Conservation (phyloP, 2,113 vertebrate genomes). For the Cnemophilus loriae region DNA sequence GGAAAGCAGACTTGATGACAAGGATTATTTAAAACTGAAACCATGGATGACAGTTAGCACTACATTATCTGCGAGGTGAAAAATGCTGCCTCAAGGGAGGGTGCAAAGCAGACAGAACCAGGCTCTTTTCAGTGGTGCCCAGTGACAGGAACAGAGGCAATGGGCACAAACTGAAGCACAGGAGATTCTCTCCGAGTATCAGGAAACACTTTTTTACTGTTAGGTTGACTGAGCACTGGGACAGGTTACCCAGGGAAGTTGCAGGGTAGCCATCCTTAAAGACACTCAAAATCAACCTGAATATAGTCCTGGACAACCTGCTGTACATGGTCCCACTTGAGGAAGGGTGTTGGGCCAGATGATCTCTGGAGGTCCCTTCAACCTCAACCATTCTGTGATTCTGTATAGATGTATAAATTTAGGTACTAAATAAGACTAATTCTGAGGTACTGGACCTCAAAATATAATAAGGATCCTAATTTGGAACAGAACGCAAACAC, state of each 20-base stretch:
- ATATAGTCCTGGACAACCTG: background rate
- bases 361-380: background rate
- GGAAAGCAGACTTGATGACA: background rate
- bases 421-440: background rate
- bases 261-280: background rate
- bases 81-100: background rate
- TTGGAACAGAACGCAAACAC: background rate
- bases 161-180: background rate
- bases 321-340: background rate
- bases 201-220: background rate
- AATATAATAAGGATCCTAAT: background rate
- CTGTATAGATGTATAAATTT: background rate
- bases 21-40: background rate
- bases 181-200: background rate
- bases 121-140: background rate
- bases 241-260: background rate
- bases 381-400: background rate
- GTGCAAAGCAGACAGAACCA: background rate
- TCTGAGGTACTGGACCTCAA: background rate
- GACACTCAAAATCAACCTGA: background rate
- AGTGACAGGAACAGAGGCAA: background rate
- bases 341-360: background rate
- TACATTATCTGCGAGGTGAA: background rate
- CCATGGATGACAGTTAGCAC: background rate
- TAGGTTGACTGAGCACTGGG: background rate